Base-by-base conservation (phyloP, 2,113 vertebrate genomes). In the Arothron firmamentum region DNA sequence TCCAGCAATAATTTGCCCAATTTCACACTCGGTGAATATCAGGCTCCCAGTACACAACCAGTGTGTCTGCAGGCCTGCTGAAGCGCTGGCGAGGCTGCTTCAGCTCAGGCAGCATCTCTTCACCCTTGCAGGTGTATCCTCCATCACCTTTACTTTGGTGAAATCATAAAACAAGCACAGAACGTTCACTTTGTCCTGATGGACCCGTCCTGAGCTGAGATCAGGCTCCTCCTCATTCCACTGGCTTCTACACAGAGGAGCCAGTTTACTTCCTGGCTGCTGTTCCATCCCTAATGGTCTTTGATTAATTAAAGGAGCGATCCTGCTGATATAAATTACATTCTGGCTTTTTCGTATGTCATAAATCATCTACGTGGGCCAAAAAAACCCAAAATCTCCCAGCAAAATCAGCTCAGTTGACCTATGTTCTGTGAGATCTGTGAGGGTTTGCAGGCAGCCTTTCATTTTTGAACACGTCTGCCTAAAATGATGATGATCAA, bases 321-420 rank as follows among this genome's bases (percentile, higher is more conserved):
- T 64, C 50, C 59, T 49, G 41, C 65, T 49, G 53, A 52, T 72
- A 64, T 75, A 64, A 64, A 79, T 72, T 67, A 75, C 34, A 42
- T 43, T 31, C 15, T 28, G 58, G 19, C 47, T 19, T 34, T 43
- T 72, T 70, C 64, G 3, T 19, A 62, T 25, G 54, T 20, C 6
- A 71, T 69, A 56, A 73, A 56, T 72, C 50, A 65, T 38, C 34
- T 59, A 11, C 50, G 31, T n/a, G 1, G 52, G 19, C 20, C 47
- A 48, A 5, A 52, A 38, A 38, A 57, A 57, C 3, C 3, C 3
- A 38, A 38, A 57, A 57, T 23, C 3, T 23, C 21, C 56, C 23
- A 49, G 25, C 17, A 20, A 41, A 5, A 23, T 41, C 16, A 38
- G 34, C 11, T 38, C 11, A 38, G 8, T 38, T 38, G 1, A 31